Percentiles rank a stretch among this genome's conserved stretches.
Conservation (phyloP, 2,888 invertebrate species). For the Eulithis testata region DNA sequence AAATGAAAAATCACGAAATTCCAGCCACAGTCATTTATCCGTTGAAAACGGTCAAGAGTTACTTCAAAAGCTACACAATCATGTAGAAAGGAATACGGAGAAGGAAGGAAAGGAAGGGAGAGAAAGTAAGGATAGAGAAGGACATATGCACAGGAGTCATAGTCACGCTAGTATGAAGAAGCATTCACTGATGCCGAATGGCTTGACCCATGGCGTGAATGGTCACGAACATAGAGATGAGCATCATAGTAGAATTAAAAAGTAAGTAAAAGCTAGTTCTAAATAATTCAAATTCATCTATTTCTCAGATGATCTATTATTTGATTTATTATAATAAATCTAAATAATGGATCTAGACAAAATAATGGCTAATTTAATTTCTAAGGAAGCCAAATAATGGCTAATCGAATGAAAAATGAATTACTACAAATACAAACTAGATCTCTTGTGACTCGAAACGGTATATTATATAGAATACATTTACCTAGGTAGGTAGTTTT, state of each 20-base stretch:
- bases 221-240: slow-evolving; percentile 67
- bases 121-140: slow-evolving; percentile 36
- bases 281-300: no score
- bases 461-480: no score
- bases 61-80: slow-evolving; percentile 49
- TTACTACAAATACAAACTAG: no score
- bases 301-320: no score
- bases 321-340: no score
- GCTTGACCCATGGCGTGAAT: slow-evolving; percentile 65
- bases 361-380: no score
- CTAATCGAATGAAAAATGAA: no score
- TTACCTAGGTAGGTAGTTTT: no score
- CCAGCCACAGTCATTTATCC: slow-evolving; percentile 69
- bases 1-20: slow-evolving; percentile 71
- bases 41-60: slow-evolving; percentile 69
- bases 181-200: slow-evolving; percentile 71
- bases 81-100: slow-evolving; percentile 47
- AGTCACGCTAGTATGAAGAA: slow-evolving; percentile 79
- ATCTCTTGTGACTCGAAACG: no score
- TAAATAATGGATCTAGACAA: no score
- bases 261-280: slow-evolving; percentile 51
- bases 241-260: slow-evolving; percentile 64
- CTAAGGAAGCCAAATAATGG: no score
- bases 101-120: slow-evolving; percentile 37
- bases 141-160: slow-evolving; percentile 73